A percentile compares a stretch with the other conserved stretches of the same genome.
These are phyloP conservation scores for Gallinago solitaria DNA, from an alignment of 2,797 vertebrate species.

Conservation along the genomic window DNA sequence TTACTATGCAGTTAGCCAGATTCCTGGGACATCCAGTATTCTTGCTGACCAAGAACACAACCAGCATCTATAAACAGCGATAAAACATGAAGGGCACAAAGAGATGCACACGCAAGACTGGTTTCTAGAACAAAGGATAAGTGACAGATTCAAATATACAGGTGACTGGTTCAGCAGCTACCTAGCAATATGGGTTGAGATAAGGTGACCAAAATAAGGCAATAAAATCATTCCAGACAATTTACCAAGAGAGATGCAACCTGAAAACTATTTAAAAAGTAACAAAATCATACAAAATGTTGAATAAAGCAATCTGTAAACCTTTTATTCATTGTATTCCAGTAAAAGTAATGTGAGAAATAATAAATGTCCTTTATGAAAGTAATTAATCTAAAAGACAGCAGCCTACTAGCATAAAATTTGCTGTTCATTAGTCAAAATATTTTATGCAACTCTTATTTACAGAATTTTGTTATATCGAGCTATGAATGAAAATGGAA, in stretches of 20 bases:
- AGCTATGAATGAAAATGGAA: background rate
- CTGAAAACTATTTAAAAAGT: background rate
- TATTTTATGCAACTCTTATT: background rate
- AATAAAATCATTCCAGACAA: background rate
- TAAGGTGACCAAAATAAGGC: background rate
- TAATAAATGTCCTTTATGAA: background rate
- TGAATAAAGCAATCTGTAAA: background rate
- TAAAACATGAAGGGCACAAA: background rate
- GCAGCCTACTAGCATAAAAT: slow-evolving; percentile 1
- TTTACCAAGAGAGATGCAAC: background rate
- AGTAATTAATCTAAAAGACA: background rate
- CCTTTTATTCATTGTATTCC: background rate
- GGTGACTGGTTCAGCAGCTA: background rate
- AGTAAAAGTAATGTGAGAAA: background rate
- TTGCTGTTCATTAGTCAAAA: background rate
- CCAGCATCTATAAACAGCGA: background rate
- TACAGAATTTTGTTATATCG: background rate
- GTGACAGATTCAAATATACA: background rate
- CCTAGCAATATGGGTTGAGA: background rate
- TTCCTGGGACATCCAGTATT: background rate
- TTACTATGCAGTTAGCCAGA: background rate
- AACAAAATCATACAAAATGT: background rate
- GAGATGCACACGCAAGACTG: background rate
- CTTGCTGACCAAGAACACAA: background rate
- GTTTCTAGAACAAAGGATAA: background rate